A percentile compares a stretch with the other conserved stretches of the same genome.
phyloP scores from a whole-genome alignment of 2,113 vertebrate genomes.

The Potamarius usumacintae region DNA sequence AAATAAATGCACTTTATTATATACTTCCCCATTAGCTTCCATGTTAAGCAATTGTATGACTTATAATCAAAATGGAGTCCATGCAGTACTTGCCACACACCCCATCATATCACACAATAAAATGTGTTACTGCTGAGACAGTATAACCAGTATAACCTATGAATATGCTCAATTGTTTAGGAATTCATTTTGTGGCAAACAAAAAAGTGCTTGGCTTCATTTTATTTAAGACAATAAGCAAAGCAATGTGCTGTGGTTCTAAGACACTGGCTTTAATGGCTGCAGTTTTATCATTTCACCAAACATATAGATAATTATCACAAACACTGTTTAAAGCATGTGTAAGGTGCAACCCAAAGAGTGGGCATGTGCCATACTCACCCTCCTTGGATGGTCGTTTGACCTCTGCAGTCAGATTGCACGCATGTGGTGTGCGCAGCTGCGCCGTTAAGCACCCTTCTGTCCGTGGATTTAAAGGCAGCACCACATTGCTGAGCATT shows the following conservation, averaged over 20 bases:
- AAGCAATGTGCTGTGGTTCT: slow-evolving; percentile 15
- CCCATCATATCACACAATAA: not conserved
- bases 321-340: slow-evolving; percentile 13
- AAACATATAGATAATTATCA: slow-evolving; percentile 8
- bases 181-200: not conserved
- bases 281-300: slow-evolving; percentile 4
- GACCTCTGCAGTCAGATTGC: slow-evolving; percentile 96
- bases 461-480: slow-evolving; percentile 97
- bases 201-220: not conserved
- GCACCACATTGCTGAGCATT: slow-evolving; percentile 94
- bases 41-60: slow-evolving; percentile 9
- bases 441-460: slow-evolving; percentile 97
- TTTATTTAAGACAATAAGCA: not conserved
- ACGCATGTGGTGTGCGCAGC: slow-evolving; percentile 92
- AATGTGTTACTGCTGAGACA: not conserved
- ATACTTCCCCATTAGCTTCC: not conserved
- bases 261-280: not conserved
- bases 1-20: not conserved
- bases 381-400: slow-evolving; percentile 96
- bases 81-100: not conserved
- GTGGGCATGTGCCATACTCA: slow-evolving; percentile 73
- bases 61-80: not conserved
- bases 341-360: slow-evolving; percentile 28
- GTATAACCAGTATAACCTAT: not conserved
- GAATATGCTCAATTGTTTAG: not conserved